These are phyloP conservation scores for Hipposideros armiger DNA, from an alignment of 2,113 vertebrate species.

Conservation along the genomic window DNA sequence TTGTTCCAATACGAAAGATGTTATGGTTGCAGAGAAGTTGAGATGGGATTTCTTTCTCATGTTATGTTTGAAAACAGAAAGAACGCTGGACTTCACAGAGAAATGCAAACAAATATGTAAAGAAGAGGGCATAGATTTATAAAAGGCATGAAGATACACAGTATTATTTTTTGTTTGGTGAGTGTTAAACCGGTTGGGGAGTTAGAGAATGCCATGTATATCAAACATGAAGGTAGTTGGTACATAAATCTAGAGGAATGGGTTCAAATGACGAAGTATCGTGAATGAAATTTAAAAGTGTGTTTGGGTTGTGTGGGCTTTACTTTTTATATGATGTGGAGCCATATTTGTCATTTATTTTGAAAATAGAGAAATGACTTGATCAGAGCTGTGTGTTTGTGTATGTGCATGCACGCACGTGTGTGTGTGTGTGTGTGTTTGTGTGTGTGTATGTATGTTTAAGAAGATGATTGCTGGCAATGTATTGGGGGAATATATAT, in stretches of 20 bases:
- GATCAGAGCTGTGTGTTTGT: not conserved
- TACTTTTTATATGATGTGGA: not conserved
- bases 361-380: not conserved
- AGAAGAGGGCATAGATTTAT: not conserved
- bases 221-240: not conserved
- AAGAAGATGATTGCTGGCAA: not conserved
- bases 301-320: not conserved
- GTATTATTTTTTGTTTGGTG: not conserved
- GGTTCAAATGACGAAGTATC: not conserved
- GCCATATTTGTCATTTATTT: not conserved
- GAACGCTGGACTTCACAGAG: not conserved
- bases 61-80: not conserved
- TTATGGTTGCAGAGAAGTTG: not conserved
- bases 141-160: not conserved
- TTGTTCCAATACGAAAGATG: not conserved
- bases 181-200: not conserved
- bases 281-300: not conserved
- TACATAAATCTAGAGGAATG: not conserved
- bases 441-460: not conserved
- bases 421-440: not conserved
- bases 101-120: not conserved
- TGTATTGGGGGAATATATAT: no score
- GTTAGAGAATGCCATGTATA: not conserved
- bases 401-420: accelerated
- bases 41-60: not conserved